Evolutionary conservation across 64 coral and sea anemone species (phyloP).

Genomic region (Catalaphyllia jardinei): DNA sequence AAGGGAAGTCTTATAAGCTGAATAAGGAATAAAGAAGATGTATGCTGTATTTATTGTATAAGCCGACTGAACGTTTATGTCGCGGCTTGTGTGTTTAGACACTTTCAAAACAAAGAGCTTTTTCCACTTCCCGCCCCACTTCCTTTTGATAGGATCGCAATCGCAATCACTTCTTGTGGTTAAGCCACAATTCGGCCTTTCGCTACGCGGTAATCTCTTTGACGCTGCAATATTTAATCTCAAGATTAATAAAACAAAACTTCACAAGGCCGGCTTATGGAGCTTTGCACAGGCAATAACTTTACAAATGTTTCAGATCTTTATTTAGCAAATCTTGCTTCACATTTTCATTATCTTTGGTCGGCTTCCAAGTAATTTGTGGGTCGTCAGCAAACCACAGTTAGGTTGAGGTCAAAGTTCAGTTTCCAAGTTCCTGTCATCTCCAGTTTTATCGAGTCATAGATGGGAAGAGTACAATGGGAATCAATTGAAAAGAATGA

Average conservation of each 20-base stretch:
- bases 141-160: neutral
- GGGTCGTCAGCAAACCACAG: neutral
- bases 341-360: neutral
- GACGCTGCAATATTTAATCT: neutral
- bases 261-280: neutral
- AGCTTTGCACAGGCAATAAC: neutral
- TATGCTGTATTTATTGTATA: too few species aligned
- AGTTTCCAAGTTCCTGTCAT: neutral
- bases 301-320: neutral
- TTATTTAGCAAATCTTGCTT: neutral
- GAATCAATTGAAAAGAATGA: too few species aligned
- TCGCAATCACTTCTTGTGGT: neutral
- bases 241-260: slow-evolving; percentile 4
- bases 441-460: neutral
- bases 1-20: too few species aligned
- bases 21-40: too few species aligned
- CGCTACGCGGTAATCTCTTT: neutral
- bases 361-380: neutral
- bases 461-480: neutral
- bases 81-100: neutral
- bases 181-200: neutral
- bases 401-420: neutral
- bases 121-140: neutral
- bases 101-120: neutral
- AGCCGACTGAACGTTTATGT: too few species aligned